A percentile compares a stretch with the other conserved stretches of the same genome.
These are phyloP conservation scores for Eumaeus atala DNA, from an alignment of 1,140 invertebrate species.

Conservation along the genomic window DNA sequence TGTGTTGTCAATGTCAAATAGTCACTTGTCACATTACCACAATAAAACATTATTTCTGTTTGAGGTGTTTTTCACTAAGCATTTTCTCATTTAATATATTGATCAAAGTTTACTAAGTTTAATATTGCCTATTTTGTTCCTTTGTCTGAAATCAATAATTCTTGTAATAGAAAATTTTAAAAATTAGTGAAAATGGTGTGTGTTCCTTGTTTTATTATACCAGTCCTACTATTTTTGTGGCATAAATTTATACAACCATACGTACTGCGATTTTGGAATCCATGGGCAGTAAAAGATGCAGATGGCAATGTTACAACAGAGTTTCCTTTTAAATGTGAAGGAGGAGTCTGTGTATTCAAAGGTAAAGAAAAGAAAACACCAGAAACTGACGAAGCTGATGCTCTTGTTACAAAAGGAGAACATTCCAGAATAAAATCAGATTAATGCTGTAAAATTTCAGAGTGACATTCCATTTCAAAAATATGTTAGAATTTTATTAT, in stretches of 20 bases:
- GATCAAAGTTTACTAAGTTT: no score
- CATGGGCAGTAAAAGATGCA: conserved; percentile 78
- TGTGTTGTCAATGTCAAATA: no score
- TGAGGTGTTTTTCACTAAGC: no score
- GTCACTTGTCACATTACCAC: no score
- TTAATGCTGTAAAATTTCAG: neutral
- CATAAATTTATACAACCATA: conserved; percentile 85
- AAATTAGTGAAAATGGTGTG: conserved; percentile 81
- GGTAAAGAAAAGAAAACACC: conserved; percentile 34
- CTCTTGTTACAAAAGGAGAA: neutral
- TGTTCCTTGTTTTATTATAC: conserved; percentile 85
- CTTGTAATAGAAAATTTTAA: no score
- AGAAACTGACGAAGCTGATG: conserved; percentile 13
- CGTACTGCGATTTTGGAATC: conserved; percentile 84
- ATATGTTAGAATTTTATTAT: no score
- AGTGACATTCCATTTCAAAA: no score
- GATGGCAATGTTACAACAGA: conserved; percentile 74
- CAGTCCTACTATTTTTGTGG: conserved; percentile 83
- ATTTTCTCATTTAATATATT: no score
- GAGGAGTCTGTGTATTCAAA: conserved; percentile 58
- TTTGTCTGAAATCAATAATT: no score
- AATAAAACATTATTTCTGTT: no score
- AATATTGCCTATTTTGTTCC: no score
- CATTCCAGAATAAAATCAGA: conserved; percentile 13
- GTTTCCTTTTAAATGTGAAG: conserved; percentile 76